Evolutionary conservation across 2,888 invertebrate species (phyloP).

Genomic region (Lumbricus terrestris): DNA sequence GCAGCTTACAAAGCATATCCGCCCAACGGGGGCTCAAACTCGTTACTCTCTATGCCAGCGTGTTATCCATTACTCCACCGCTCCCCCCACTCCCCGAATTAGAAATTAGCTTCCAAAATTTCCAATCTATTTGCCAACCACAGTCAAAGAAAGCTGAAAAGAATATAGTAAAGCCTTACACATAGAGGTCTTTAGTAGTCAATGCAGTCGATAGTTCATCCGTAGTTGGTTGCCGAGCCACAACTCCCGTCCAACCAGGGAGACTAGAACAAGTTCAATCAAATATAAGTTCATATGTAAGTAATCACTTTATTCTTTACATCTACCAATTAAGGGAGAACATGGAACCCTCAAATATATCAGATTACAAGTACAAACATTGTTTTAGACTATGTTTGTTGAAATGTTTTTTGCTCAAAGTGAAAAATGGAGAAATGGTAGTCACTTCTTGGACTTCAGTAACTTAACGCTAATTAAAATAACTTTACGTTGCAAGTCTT

Average conservation of each 20-base stretch:
- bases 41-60: too few relatives aligned
- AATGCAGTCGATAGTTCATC: constrained; percentile 65
- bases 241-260: constrained; percentile 67
- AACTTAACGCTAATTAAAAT: background rate
- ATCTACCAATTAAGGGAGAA: background rate
- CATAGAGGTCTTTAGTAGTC: constrained; percentile 66
- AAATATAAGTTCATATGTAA: background rate
- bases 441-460: background rate
- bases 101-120: background rate
- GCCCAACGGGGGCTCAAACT: too few relatives aligned
- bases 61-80: too few relatives aligned
- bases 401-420: background rate
- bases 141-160: background rate
- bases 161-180: constrained; percentile 64
- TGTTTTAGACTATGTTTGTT: background rate
- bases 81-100: too few relatives aligned
- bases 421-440: background rate
- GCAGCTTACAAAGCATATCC: too few relatives aligned
- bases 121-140: background rate
- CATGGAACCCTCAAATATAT: background rate
- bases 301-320: background rate
- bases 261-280: constrained; percentile 54
- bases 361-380: background rate
- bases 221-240: constrained; percentile 65
- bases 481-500: background rate